Evolutionary conservation across 1,140 invertebrate genomes (phyloP).

Genomic region (Phenacoccus solenopsis): DNA sequence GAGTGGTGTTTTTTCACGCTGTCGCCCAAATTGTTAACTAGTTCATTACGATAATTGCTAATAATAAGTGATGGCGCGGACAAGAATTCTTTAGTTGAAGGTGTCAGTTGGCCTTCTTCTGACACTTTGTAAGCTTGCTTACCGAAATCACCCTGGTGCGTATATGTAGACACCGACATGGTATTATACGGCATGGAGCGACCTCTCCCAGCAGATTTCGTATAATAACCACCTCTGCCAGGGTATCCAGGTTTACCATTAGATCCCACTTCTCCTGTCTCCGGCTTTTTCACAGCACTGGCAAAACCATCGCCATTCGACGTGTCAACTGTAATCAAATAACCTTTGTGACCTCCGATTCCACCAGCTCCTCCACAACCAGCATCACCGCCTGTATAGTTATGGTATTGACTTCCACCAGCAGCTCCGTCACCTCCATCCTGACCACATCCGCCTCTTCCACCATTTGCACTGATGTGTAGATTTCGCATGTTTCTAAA

Average conservation of each 20-base stretch:
- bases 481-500: background rate
- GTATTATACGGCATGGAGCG: too few species aligned
- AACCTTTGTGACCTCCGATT: too few species aligned
- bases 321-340: too few species aligned
- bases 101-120: background rate
- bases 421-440: background rate
- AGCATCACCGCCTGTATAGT: background rate
- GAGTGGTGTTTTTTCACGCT: background rate
- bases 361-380: slow-evolving; percentile 13
- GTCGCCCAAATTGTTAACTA: background rate
- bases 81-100: background rate
- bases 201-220: too few species aligned
- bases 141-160: too few species aligned
- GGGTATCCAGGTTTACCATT: background rate
- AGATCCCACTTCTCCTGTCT: too few species aligned
- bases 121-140: too few species aligned
- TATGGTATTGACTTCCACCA: background rate
- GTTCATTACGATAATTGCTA: background rate
- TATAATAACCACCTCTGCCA: background rate
- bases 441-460: slow-evolving; percentile 8
- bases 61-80: background rate
- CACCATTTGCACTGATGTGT: slow-evolving; percentile 3
- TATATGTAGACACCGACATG: too few species aligned
- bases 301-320: too few species aligned
- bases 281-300: background rate